Evolutionary conservation across 2,888 invertebrate species (phyloP), one percentile per base, ranked within the genome.

Genomic region (Polyommatus iphigenia): DNA sequence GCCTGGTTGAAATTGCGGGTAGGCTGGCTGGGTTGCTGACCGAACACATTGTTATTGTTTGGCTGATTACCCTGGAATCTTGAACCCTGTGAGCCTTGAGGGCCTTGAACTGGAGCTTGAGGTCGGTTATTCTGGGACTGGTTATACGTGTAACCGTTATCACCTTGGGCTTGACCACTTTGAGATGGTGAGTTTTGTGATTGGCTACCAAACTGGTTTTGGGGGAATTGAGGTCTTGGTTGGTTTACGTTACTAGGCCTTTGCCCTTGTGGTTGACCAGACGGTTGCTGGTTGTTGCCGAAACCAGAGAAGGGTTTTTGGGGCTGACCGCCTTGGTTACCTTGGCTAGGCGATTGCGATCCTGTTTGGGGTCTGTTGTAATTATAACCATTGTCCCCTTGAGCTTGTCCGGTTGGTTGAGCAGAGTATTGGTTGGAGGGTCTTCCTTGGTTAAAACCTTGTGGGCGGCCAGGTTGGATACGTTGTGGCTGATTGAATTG

Each of bases 381-480:
- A 29, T 75, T 54, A 50, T 75, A 75, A 6, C 18, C 75, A 3
- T 75, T 75, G 0, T 50, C 75, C 6, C 76, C 57, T 76, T 71
- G 77, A 29, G 73, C 76, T 67, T 78, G 78, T 29, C 46, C 32
- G 7, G 15, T 41, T 77, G 77, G 77, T 20, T 41, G 50, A 24
- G 20, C 24, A n/a, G 67, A 73, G 46, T 29, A 57, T 5, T 24
- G 54, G n/a, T 54, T 62, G 67, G 67, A 67, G 13, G 67, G 67
- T 67, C 67, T 29, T 15, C 29, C 15, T 29, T 67, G 67, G 18
- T 32, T 67, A 32, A 32, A 32, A 3, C 29, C 29, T 67, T 67
- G 15, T 29, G 32, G 67, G 29, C 29, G 6, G 15, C 29, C 29
- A 29, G 29, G 29, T 29, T 67, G 67, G 29, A 15, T 67, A 18